Evolutionary conservation across 2,888 invertebrate species (phyloP).

Genomic region (Branchinecta sandiegonensis): DNA sequence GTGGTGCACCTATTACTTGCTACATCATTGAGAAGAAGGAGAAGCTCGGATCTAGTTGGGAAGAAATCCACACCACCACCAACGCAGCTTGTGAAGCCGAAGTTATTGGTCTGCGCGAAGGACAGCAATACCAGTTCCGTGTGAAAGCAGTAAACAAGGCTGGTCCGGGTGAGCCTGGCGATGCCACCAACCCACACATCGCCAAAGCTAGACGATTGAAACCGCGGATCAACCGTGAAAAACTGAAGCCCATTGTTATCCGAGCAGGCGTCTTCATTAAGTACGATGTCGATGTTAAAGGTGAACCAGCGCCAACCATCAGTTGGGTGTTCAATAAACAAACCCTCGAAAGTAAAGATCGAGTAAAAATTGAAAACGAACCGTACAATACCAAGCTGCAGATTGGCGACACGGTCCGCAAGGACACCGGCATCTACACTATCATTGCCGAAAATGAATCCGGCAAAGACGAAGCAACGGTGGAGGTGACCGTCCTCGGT

Average conservation of each 20-base stretch:
- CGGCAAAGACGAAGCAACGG: constrained; percentile 82
- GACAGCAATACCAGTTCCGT: constrained; percentile 88
- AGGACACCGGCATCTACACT: constrained; percentile 76
- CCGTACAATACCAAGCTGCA: constrained; percentile 79
- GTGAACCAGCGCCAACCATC: constrained; percentile 87
- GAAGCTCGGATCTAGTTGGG: constrained; percentile 59
- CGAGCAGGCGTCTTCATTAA: constrained; percentile 79
- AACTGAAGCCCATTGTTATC: constrained; percentile 70
- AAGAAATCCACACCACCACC: constrained; percentile 61
- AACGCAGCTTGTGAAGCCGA: constrained; percentile 62
- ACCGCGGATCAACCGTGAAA: constrained; percentile 86
- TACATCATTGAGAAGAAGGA: constrained; percentile 81
- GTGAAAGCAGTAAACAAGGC: constrained; percentile 88
- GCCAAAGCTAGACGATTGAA: constrained; percentile 79
- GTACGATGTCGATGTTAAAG: constrained; percentile 84
- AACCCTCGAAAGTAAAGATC: constrained; percentile 50
- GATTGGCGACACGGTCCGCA: constrained; percentile 62
- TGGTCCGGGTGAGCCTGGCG: constrained; percentile 79
- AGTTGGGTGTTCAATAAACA: constrained; percentile 59
- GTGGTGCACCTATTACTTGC: constrained; percentile 64
- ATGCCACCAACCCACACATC: constrained; percentile 68
- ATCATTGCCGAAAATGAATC: constrained; percentile 83
- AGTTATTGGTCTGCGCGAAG: constrained; percentile 71
- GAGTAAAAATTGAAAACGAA: constrained; percentile 66
- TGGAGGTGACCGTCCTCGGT: constrained; percentile 73